Base-by-base conservation (phyloP, 1,140 invertebrate species). In the Elymnias hypermnestra region DNA sequence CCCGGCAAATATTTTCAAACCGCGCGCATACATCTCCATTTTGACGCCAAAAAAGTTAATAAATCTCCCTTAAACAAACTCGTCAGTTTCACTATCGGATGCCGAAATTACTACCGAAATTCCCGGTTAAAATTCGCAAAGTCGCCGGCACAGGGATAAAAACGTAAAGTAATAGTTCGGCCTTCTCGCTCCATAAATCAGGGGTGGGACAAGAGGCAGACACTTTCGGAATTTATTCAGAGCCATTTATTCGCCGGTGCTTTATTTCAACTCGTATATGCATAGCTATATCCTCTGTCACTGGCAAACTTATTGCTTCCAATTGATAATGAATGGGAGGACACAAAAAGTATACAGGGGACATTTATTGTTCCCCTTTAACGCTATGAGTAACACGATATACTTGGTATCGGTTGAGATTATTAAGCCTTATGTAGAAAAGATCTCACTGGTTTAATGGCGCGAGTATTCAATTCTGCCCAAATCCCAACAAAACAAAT, bases 161-260 rank as follows among this genome's bases (percentile, higher is more conserved):
- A 78, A 79, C 57, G 36, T 51, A 47, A 60, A 64, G 67, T 75
- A 72, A 82, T 83, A 81, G 83, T 82, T 73, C 64, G 66, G 47
- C 52, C 35, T 68, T 71, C 70, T 73, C 72, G 70, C 63, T 53
- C 72, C 71, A 85, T 85, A 83, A 85, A 85, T 85, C 82, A 83
- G 65, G 26, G 61, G 53, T 53, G 43, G 55, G 60, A 70, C 66
- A 63, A 65, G 56, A 15, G 45, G 63, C 40, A 60, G 65, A 71
- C 68, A 72, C 68, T 64, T 69, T 63, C 14, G 68, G 72, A 76
- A 81, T 83, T 77, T 72, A 78, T 76, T 71, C 58, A 55, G 50
- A 54, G 53, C 49, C 55, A 81, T 83, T 78, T 72, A 78, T 76
- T 70, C 58, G 55, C 57, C 57, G 62, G 63, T 66, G 66, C 63